phyloP scores from a whole-genome alignment of 2,113 vertebrate genomes.

The Xerus inauris region DNA sequence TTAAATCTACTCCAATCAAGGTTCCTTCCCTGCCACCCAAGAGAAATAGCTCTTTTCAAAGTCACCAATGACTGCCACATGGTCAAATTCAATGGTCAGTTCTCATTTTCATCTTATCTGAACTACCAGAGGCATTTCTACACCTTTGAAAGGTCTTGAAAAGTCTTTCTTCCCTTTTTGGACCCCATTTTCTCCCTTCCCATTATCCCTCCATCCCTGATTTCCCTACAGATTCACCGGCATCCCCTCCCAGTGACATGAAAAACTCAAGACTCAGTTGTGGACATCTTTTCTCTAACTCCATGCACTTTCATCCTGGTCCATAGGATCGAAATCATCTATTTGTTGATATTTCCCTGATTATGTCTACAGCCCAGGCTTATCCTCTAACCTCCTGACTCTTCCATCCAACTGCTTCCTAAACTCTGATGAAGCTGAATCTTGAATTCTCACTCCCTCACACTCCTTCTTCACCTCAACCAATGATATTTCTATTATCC shows the following conservation, averaged over 20 bases:
- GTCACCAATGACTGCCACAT: not conserved
- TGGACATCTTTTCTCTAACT: not conserved
- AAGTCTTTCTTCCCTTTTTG: not conserved
- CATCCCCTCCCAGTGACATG: not conserved
- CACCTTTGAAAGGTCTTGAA: not conserved
- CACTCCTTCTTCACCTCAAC: not conserved
- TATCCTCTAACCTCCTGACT: not conserved
- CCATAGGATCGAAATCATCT: not conserved
- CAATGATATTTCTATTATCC: not conserved
- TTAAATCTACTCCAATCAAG: not conserved
- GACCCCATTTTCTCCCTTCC: not conserved
- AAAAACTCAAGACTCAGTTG: not conserved
- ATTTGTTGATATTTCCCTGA: not conserved
- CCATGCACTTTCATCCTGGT: not conserved
- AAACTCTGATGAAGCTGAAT: not conserved
- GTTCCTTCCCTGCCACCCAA: not conserved
- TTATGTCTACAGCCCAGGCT: not conserved
- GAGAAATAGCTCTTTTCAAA: not conserved
- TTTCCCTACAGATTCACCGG: not conserved
- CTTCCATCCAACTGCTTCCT: not conserved
- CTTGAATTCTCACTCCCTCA: not conserved
- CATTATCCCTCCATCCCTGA: not conserved
- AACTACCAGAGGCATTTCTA: not conserved
- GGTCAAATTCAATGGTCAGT: not conserved
- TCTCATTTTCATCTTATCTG: not conserved